These are phyloP conservation scores for Pygocentrus nattereri DNA, from an alignment of 2,797 vertebrate genomes.

Conservation along the genomic window DNA sequence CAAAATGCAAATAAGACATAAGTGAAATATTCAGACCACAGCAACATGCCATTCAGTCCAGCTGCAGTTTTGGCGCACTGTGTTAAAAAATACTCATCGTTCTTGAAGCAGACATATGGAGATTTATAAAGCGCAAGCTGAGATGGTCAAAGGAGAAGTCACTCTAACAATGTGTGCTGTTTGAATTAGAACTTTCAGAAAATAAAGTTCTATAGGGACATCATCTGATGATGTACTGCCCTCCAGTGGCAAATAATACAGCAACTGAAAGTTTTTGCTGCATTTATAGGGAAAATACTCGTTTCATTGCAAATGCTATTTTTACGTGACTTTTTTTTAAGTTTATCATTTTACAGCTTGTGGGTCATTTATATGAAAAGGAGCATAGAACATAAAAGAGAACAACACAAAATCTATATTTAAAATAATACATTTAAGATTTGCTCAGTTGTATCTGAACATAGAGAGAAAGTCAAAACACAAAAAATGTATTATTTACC, in stretches of 20 bases:
- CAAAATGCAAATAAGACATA: slow-evolving; percentile 64
- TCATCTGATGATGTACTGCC: slow-evolving; percentile 57
- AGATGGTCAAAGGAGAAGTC: slow-evolving; percentile 7
- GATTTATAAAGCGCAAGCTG: background rate
- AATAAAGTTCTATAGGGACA: background rate
- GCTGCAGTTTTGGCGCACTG: background rate
- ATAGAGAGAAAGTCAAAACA: background rate
- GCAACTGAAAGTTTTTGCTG: background rate
- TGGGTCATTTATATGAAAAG: no score
- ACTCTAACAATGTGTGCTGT: background rate
- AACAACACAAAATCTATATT: background rate
- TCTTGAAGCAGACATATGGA: slow-evolving; percentile 17
- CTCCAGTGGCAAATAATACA: slow-evolving; percentile 50
- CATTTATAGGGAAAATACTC: background rate
- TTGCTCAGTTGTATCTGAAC: background rate
- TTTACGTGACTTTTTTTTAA: background rate
- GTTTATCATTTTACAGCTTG: background rate
- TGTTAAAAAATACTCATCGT: slow-evolving; percentile 2
- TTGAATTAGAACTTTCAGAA: slow-evolving; percentile 9
- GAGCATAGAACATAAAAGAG: background rate
- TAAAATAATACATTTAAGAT: background rate
- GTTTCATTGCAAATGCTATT: background rate
- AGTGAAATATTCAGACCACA: slow-evolving; percentile 64
- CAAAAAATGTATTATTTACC: slow-evolving; percentile 40
- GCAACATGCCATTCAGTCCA: slow-evolving; percentile 54